Conservation (phyloP, 1,140 invertebrate genomes). For the Drosophila watanabei region DNA sequence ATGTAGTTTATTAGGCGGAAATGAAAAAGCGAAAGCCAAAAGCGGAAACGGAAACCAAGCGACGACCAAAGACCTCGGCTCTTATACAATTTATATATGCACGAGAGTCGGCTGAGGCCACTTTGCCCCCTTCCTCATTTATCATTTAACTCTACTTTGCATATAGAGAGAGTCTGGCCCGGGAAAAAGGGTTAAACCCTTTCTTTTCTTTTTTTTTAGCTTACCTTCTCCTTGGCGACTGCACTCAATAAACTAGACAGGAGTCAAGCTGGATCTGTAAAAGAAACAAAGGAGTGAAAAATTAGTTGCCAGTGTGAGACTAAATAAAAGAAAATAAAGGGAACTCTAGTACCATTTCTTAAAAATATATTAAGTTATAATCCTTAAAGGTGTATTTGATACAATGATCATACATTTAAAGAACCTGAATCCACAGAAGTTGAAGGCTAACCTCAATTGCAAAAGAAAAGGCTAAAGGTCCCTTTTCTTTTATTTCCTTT, state of each 20-base stretch:
- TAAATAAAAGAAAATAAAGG: not conserved
- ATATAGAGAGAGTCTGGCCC: constrained; percentile 43
- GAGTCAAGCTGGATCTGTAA: constrained; percentile 56
- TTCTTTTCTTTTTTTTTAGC: constrained; percentile 15
- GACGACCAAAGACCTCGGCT: constrained; percentile 43
- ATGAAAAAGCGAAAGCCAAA: constrained; percentile 84
- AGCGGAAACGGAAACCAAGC: constrained; percentile 77
- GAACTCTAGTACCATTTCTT: not conserved
- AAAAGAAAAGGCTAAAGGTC: constrained; percentile 55
- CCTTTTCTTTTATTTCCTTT: constrained; percentile 31
- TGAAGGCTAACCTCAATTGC: constrained; percentile 5
- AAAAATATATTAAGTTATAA: not conserved
- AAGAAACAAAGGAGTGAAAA: constrained; percentile 19
- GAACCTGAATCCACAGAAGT: not conserved
- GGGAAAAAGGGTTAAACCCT: constrained; percentile 63
- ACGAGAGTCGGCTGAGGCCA: constrained; percentile 28
- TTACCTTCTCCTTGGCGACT: constrained; percentile 49
- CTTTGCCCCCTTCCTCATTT: constrained; percentile 24
- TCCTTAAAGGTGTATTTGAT: not conserved
- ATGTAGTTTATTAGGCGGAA: constrained; percentile 85
- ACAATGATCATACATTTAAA: not conserved
- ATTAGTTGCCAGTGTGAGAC: constrained; percentile 20
- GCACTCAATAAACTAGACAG: constrained; percentile 71
- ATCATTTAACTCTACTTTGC: constrained; percentile 74
- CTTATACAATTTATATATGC: constrained; percentile 44